These are phyloP conservation scores for Dendrolimus punctatus DNA, from an alignment of 1,140 invertebrate genomes.

Conservation along the genomic window DNA sequence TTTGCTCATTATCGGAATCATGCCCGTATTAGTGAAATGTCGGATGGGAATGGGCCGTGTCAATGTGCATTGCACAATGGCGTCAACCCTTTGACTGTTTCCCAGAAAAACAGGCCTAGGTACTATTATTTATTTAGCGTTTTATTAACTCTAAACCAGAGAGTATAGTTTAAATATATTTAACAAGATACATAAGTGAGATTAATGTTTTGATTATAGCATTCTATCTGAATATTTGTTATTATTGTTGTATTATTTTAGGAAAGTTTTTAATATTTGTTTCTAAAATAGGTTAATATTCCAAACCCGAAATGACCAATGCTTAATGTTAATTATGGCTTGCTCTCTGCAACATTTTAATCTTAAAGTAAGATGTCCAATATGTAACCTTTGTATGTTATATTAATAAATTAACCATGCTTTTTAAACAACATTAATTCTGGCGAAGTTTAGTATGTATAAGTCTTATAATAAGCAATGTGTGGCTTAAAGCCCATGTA, in stretches of 20 bases:
- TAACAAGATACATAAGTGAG: conserved; percentile 63
- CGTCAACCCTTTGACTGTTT: too few relatives aligned
- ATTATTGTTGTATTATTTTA: conserved; percentile 65
- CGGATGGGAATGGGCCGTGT: conserved; percentile 2
- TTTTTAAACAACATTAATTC: conserved; percentile 6
- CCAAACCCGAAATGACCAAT: conserved; percentile 43
- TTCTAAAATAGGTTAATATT: conserved; percentile 49
- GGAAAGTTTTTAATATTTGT: conserved; percentile 69
- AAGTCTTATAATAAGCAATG: conserved; percentile 7
- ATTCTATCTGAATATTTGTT: conserved; percentile 59
- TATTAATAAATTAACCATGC: too few relatives aligned
- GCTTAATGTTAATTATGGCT: conserved; percentile 39
- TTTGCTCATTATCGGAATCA: conserved; percentile 63
- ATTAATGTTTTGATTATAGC: conserved; percentile 60
- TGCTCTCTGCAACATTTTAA: conserved; percentile 34
- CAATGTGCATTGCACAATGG: too few relatives aligned
- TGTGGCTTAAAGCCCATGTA: conserved; percentile 21
- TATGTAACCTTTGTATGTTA: too few relatives aligned
- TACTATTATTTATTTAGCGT: conserved; percentile 21
- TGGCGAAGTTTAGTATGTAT: conserved; percentile 14
- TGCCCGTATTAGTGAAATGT: conserved; percentile 55
- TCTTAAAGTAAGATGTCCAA: too few relatives aligned
- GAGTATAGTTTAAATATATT: conserved; percentile 46
- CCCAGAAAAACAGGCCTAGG: conserved; percentile 19
- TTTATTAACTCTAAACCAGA: conserved; percentile 28